These are phyloP conservation scores for Anthopleura sola DNA, from an alignment of 64 coral and sea anemone genomes.

Conservation along the genomic window DNA sequence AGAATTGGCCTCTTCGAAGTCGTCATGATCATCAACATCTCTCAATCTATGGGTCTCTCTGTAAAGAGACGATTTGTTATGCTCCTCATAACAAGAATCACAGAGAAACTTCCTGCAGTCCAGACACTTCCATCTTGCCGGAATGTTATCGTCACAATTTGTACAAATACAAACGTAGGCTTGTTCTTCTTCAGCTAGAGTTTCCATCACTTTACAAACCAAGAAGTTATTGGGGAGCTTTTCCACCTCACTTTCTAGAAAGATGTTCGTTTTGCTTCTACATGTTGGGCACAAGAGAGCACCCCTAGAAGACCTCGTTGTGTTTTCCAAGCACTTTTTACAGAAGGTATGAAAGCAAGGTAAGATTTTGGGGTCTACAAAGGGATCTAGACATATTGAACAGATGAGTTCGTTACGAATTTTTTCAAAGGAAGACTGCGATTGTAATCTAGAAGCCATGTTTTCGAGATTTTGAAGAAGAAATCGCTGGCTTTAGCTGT, in stretches of 20 bases:
- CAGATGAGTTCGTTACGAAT: constrained; percentile 68
- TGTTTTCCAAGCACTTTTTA: constrained; percentile 52
- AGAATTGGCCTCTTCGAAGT: background rate
- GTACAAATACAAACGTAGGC: constrained; percentile 32
- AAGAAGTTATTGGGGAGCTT: constrained; percentile 65
- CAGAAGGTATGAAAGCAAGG: constrained; percentile 72
- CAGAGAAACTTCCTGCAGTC: constrained; percentile 55
- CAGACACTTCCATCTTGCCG: constrained; percentile 41
- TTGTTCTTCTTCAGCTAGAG: constrained; percentile 27
- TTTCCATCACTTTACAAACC: constrained; percentile 40
- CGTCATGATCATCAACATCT: background rate
- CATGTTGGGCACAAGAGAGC: constrained; percentile 46
- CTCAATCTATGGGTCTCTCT: background rate
- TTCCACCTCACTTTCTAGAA: constrained; percentile 5
- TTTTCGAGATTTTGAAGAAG: background rate
- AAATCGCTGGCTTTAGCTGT: background rate
- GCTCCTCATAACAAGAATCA: constrained; percentile 33
- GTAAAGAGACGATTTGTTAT: constrained; percentile 3
- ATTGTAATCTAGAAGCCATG: background rate
- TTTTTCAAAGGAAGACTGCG: constrained; percentile 51
- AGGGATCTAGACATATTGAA: constrained; percentile 57
- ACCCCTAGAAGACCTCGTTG: background rate
- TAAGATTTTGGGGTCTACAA: constrained; percentile 46
- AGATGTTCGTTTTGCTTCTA: background rate
- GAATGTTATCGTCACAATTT: constrained; percentile 32